Evolutionary conservation across 2,113 vertebrate genomes (phyloP).

Genomic region (Cyphomyrus plagiostoma): DNA sequence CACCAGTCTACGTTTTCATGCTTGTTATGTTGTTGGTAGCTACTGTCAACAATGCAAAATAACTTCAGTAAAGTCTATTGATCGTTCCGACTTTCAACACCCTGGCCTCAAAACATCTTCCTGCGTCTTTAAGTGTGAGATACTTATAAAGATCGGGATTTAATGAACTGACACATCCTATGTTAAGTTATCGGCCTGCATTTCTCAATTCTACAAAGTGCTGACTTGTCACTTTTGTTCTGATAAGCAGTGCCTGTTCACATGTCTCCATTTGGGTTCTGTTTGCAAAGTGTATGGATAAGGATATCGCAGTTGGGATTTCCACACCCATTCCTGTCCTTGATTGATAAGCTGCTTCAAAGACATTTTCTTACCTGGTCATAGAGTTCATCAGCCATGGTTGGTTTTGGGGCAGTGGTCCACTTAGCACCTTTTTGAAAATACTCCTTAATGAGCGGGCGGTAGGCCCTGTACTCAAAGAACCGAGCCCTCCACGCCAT

Average conservation of each 20-base stretch:
- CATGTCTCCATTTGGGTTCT: neutral
- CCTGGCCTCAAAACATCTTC: neutral
- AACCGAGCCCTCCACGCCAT: conserved; percentile 98
- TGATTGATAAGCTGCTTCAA: neutral
- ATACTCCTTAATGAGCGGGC: conserved; percentile 91
- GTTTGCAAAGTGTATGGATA: conserved; percentile 6
- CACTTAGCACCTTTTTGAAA: conserved; percentile 90
- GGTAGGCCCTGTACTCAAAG: conserved; percentile 94
- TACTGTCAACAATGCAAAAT: neutral
- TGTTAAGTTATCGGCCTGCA: neutral
- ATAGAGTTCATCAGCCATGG: conserved; percentile 88
- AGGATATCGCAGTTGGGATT: neutral
- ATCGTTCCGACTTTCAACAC: neutral
- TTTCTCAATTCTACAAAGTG: conserved; percentile 1
- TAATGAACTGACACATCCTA: neutral
- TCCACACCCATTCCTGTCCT: neutral
- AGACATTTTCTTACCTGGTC: conserved; percentile 70
- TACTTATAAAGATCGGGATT: neutral
- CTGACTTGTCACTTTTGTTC: neutral
- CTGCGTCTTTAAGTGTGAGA: neutral
- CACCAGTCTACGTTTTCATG: neutral
- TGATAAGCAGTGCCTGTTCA: neutral
- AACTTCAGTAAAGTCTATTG: neutral
- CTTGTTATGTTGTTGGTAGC: neutral
- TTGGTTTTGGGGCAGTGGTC: conserved; percentile 96